phyloP scores from a whole-genome alignment of 2,797 vertebrate species.

The Xiphorhynchus erythropygius region DNA sequence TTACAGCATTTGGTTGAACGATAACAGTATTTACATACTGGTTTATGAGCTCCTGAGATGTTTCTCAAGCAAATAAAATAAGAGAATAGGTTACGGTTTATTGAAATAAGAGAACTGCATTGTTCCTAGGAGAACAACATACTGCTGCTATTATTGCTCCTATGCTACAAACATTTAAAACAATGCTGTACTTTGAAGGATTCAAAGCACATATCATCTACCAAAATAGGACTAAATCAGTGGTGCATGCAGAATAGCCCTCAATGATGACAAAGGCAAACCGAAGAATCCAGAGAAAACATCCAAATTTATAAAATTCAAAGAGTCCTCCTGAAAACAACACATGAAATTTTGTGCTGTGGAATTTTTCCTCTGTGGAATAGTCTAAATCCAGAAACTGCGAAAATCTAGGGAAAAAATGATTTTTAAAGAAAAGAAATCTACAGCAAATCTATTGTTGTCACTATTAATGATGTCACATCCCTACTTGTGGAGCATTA shows the following conservation, averaged over 20 bases:
- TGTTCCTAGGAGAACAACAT: conserved; percentile 29
- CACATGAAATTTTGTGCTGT: background rate
- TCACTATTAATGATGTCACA: background rate
- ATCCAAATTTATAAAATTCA: background rate
- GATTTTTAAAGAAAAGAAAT: background rate
- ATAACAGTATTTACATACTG: conserved; percentile 60
- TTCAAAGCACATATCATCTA: conserved; percentile 10
- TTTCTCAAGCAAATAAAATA: conserved; percentile 57
- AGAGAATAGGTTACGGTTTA: conserved; percentile 57
- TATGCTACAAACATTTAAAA: conserved; percentile 33
- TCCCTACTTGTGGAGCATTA: background rate
- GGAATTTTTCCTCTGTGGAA: background rate
- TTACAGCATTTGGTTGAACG: conserved; percentile 50
- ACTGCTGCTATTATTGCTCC: conserved; percentile 20
- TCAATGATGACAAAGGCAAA: background rate
- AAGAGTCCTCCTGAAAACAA: background rate
- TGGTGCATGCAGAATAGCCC: background rate
- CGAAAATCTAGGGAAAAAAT: background rate
- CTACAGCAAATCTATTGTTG: background rate
- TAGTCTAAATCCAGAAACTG: background rate
- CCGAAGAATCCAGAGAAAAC: background rate
- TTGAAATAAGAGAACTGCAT: conserved; percentile 43
- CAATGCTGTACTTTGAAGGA: conserved; percentile 19
- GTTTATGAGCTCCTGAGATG: conserved; percentile 57
- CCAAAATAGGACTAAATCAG: background rate